Base-by-base conservation (phyloP, 1,140 invertebrate genomes). In the Drosophila repleta region DNA sequence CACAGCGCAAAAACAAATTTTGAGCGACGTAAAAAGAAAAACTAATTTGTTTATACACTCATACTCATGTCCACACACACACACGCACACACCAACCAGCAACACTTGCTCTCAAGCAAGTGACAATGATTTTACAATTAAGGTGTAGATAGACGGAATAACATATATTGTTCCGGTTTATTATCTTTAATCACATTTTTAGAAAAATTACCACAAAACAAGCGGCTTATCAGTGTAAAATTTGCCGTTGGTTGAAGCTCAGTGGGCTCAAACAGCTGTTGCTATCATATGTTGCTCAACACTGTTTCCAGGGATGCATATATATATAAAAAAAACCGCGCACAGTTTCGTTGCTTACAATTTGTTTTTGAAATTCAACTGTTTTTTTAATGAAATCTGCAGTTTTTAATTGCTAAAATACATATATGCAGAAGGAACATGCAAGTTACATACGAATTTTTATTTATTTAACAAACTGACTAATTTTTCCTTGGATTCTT, bases 31-130 rank as follows among this genome's bases (percentile, higher is more conserved):
- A 63, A 51, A 67, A 26, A 17, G 17, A 43, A 60, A 78, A 56
- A 29, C 39, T 52, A 61, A 68, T 67, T 85, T 76, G 65, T 79
- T 82, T 79, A 74, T 58, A 49, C 41, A 60, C 67, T 49, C 17
- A 57, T 69, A 65, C 63, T 78, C 57, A 66, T 49, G 56, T 56
- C 49, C 26, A 61, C 63, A 69, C 63, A 81, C 57, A 66, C 51
- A 63, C 48, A 77, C 51, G 58, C 66, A 35, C 21, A 21, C 20
- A 15, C 43, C 18, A 35, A 49, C 10, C 7, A 43, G 6, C 39
- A 43, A 29, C 18, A 32, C 5, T 2, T 48, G 29, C n/a, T 55
- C 39, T 26, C 58, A 24, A 29, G 17, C 21, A 46, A 53, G 26
- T 46, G 3, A 18, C n/a, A 15, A 1, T 17, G 17, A 43, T 17